Evolutionary conservation across 2,797 vertebrate species (phyloP), one percentile per base, ranked within the genome.

Genomic region (Halcyon leucocephala): DNA sequence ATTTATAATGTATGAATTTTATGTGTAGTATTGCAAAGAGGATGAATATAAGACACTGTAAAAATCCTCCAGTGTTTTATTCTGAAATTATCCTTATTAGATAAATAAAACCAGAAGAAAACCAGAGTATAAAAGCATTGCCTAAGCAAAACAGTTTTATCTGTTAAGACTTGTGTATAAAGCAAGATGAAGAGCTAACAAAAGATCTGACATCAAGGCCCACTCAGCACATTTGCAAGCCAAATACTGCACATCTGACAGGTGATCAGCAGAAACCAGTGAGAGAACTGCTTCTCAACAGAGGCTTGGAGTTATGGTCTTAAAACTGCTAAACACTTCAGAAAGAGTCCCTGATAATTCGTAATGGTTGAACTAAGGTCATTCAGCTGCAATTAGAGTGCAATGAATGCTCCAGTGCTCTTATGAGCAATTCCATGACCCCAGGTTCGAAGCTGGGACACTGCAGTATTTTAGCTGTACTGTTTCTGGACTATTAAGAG

Each of bases 301-400:
- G 95, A 95, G 96, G 83, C 94, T 97, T 95, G 97, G 96, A 97
- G 78, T 96, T 95, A 97, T 93, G 95, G 95, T 86, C 78, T 89
- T 48, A 39, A 28, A 91, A 71, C 44, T 24, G 41, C 25, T 37
- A 2, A 82, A 70, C 14, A 42, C 26, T 89, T 70, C 41, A 79
- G 73, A 48, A 87, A 14, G 61, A 60, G 52, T n/a, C 62, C 12
- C 52, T 49, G 74, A 28, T 9, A 85, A 77, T 54, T 90, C 48
- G 29, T 69, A 54, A 44, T 8, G 16, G 22, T n/a, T 44, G 48
- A 80, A 87, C 41, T 35, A 72, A 93, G 44, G 83, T 65, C 54
- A 51, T 31, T 82, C 54, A 69, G 76, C 29, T 81, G 46, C 11
- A 64, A 66, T 26, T 17, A 35, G 5, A 25, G 2, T 12, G 52